These are phyloP conservation scores for Philereme vetulata DNA, from an alignment of 2,888 invertebrate genomes.

Conservation along the genomic window DNA sequence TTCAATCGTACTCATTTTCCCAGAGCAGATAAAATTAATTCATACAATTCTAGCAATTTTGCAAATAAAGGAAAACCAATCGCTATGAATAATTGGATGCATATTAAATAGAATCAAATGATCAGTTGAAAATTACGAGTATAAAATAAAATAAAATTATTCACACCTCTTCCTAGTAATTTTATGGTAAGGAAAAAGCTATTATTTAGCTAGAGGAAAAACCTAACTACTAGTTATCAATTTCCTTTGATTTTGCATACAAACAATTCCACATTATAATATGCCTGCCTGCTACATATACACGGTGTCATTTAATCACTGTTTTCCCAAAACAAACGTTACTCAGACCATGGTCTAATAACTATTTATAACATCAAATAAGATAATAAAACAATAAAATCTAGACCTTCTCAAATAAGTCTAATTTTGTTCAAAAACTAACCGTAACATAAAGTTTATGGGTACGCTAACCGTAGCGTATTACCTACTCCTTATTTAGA, in stretches of 20 bases:
- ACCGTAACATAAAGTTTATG: too few species aligned
- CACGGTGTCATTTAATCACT: too few species aligned
- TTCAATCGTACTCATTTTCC: slow-evolving; percentile 6
- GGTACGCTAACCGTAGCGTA: too few species aligned
- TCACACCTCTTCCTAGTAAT: slow-evolving; percentile 12
- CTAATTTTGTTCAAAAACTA: too few species aligned
- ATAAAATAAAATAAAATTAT: slow-evolving; percentile 12
- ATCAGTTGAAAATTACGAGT: slow-evolving; percentile 13
- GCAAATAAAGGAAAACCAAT: slow-evolving; percentile 13
- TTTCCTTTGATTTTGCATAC: background rate
- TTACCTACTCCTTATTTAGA: too few species aligned
- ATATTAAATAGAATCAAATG: slow-evolving; percentile 12
- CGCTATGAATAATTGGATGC: slow-evolving; percentile 7
- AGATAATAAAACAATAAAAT: too few species aligned
- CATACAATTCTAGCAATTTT: slow-evolving; percentile 8
- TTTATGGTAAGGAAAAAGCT: slow-evolving; percentile 6
- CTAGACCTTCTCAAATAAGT: too few species aligned
- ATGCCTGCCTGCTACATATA: too few species aligned
- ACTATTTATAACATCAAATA: too few species aligned
- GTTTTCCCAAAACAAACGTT: too few species aligned
- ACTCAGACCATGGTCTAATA: too few species aligned
- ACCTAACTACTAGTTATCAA: background rate
- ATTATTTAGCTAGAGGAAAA: slow-evolving; percentile 6
- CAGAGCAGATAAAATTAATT: slow-evolving; percentile 1
- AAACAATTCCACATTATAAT: too few species aligned